phyloP scores from a whole-genome alignment of 2,888 invertebrate genomes.

The Sphaerophoria taeniata region DNA sequence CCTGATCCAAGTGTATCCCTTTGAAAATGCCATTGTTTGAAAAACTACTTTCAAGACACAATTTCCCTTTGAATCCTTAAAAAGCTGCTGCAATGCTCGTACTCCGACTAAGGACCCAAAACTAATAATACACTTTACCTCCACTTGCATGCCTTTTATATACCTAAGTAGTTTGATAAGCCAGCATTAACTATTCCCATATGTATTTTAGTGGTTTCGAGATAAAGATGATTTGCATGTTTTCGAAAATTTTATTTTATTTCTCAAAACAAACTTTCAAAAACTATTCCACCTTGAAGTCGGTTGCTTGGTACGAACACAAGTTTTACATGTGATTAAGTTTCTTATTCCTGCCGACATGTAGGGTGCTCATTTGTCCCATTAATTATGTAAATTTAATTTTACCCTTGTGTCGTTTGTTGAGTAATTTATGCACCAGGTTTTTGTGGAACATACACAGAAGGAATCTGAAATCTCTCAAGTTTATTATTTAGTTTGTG shows the following conservation, averaged over 20 bases:
- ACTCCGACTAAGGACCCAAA: not conserved
- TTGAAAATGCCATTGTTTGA: slow-evolving; percentile 23
- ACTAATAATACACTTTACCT: not conserved
- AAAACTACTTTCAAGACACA: not conserved
- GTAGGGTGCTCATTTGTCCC: slow-evolving; percentile 63
- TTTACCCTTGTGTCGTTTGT: slow-evolving; percentile 36
- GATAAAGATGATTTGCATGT: too few species aligned
- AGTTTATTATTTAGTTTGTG: slow-evolving; percentile 43
- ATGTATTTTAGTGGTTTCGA: too few species aligned
- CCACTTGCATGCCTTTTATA: not conserved
- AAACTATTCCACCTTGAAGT: slow-evolving; percentile 22
- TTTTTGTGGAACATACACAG: slow-evolving; percentile 6
- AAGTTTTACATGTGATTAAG: not conserved
- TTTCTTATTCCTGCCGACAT: slow-evolving; percentile 55
- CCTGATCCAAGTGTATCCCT: slow-evolving; percentile 1
- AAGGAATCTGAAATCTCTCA: slow-evolving; percentile 2
- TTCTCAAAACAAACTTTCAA: not conserved
- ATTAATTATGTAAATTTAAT: slow-evolving; percentile 70
- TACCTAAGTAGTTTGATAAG: not conserved
- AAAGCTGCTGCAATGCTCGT: not conserved
- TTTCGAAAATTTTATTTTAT: not conserved
- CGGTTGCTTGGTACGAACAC: not conserved
- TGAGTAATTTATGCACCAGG: slow-evolving; percentile 56
- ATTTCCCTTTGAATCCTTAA: not conserved
- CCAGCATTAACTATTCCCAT: too few species aligned